Base-by-base conservation (phyloP, 2,888 invertebrate species). In the Eretmocerus hayati region DNA sequence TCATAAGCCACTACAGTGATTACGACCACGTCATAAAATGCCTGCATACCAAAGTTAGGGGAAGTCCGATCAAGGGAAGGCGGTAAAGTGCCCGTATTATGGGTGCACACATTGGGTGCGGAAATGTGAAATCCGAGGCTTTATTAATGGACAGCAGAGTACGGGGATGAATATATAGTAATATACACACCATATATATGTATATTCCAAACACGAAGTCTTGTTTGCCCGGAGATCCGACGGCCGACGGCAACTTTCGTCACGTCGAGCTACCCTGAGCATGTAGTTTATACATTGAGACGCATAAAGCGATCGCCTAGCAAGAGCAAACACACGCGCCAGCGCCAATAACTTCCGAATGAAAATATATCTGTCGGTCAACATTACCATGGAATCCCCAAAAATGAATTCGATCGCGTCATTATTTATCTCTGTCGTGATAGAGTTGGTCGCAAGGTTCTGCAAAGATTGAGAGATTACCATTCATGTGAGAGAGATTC, bases 331-430 rank as follows among this genome's bases (percentile, higher is more conserved):
- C 48, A 48, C 39, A 30, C 46, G 41, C 26, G 39, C 54, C 48
- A 62, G 63, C 63, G 63, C 66, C 69, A 70, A 70, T 70, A 70
- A 69, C 68, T 67, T 64, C 68, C 68, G 67, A 70, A 70, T 70
- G 69, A 70, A 70, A 70, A 70, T 70, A 67, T 70, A 70, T 69
- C 69, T 69, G 67, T 69, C 61, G 54, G 63, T 62, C 70, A 70
- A 70, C 64, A 70, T 31, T 11, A 39, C 53, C 63, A n/a, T n/a
- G n/a, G n/a, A n/a, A n/a, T n/a, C n/a, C n/a, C n/a, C n/a, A n/a
- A n/a, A n/a, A n/a, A n/a, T n/a, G n/a, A n/a, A n/a, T n/a, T n/a
- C 62, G 26, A 11, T 11, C 26, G 26, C 11, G 26, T 11, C 11
- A 11, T 11, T 26, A 6, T 26, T 26, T 26, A 6, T 26, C 56